These are phyloP conservation scores for Sorex araneus DNA, from an alignment of 2,113 vertebrate species.

Conservation along the genomic window DNA sequence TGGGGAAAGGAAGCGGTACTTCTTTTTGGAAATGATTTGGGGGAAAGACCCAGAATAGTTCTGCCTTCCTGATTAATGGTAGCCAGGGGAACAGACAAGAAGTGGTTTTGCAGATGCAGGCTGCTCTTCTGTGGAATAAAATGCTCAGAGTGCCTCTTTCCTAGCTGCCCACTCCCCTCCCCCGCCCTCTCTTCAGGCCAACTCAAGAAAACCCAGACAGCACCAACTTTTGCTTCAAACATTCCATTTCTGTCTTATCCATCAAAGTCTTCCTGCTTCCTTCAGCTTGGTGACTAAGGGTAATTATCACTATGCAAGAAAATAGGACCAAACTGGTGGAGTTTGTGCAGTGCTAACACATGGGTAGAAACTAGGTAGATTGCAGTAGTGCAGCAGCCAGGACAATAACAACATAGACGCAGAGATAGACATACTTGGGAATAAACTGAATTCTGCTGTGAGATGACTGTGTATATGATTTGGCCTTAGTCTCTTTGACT, in stretches of 20 bases:
- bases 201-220: neutral
- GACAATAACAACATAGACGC: neutral
- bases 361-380: rapidly evolving
- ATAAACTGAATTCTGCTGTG: rapidly evolving
- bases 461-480: neutral
- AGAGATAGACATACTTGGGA: neutral
- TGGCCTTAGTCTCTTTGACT: neutral
- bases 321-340: neutral
- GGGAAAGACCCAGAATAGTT: neutral
- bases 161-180: neutral
- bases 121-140: neutral
- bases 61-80: neutral
- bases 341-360: too few species aligned
- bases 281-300: neutral
- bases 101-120: neutral
- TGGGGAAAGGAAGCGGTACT: neutral
- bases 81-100: too few species aligned
- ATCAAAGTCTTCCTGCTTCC: neutral
- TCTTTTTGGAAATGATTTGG: neutral
- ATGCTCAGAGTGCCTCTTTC: neutral
- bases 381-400: neutral
- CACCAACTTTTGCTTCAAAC: rapidly evolving
- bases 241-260: neutral
- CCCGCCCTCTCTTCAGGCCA: neutral
- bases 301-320: too few species aligned